A percentile compares a stretch with the other conserved stretches of the same genome.
These are phyloP conservation scores for Caenorhabditis becei DNA, from an alignment of 2,888 invertebrate genomes.

Conservation along the genomic window DNA sequence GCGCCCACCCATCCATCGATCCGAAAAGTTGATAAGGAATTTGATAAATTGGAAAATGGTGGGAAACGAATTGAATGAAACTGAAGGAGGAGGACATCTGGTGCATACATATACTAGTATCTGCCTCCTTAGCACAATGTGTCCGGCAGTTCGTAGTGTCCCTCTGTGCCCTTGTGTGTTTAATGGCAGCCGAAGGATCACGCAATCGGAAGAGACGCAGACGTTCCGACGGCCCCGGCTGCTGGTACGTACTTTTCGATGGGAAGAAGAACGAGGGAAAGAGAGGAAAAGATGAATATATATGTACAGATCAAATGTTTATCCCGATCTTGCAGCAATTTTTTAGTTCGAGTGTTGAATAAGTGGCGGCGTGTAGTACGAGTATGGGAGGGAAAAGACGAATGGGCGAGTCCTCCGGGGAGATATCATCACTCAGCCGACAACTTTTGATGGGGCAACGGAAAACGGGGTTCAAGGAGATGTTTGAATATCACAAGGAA, in stretches of 20 bases:
- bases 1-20: slow-evolving; percentile 2
- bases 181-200: slow-evolving; percentile 37
- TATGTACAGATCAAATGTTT: slow-evolving; percentile 5
- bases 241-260: slow-evolving; percentile 50
- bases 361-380: slow-evolving; percentile 9
- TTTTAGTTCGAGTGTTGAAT: slow-evolving; percentile 5
- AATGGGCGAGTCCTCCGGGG: slow-evolving; percentile 20
- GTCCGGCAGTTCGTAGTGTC: slow-evolving; percentile 29
- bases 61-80: neutral
- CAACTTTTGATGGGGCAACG: slow-evolving; percentile 34
- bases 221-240: slow-evolving; percentile 12
- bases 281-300: neutral
- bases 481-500: neutral
- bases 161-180: slow-evolving; percentile 56
- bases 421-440: slow-evolving; percentile 53
- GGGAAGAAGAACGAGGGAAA: neutral
- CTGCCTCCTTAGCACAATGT: slow-evolving; percentile 21
- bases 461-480: neutral
- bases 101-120: slow-evolving; percentile 59
- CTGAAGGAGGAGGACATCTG: slow-evolving; percentile 34
- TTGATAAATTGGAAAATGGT: slow-evolving; percentile 20
- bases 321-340: neutral
- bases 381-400: slow-evolving; percentile 18
- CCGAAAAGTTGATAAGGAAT: slow-evolving; percentile 48
- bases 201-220: slow-evolving; percentile 42